Evolutionary conservation across 1,140 invertebrate genomes (phyloP).

Genomic region (Drosophila kohkoa): DNA sequence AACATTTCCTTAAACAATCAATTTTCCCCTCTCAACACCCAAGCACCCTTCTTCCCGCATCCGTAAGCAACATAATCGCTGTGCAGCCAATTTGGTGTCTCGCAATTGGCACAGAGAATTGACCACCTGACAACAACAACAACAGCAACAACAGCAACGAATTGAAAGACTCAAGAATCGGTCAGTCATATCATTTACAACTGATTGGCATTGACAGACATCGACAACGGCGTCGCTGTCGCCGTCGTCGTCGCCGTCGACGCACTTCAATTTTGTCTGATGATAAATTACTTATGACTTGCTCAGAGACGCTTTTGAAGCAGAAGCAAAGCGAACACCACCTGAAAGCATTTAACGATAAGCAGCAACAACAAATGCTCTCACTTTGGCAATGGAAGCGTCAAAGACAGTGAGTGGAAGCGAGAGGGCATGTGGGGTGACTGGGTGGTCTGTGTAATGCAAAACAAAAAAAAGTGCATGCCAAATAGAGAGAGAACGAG

Average conservation of each 20-base stretch:
- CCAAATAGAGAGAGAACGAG: slow-evolving; percentile 19
- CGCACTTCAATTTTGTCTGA: slow-evolving; percentile 73
- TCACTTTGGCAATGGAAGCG: slow-evolving; percentile 18
- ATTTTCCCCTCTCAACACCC: slow-evolving; percentile 7
- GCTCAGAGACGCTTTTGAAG: slow-evolving; percentile 46
- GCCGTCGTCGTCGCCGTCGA: slow-evolving; percentile 29
- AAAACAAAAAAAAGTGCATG: slow-evolving; percentile 41
- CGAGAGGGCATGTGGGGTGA: background rate
- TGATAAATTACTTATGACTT: slow-evolving; percentile 81
- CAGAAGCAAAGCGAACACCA: slow-evolving; percentile 25
- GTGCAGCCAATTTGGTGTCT: slow-evolving; percentile 40
- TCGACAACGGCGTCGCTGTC: slow-evolving; percentile 44
- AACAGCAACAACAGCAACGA: slow-evolving; percentile 11
- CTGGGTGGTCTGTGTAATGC: background rate
- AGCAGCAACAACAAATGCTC: slow-evolving; percentile 25
- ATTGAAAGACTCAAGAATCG: slow-evolving; percentile 68
- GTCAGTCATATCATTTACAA: slow-evolving; percentile 66
- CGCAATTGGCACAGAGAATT: slow-evolving; percentile 35
- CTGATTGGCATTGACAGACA: slow-evolving; percentile 79
- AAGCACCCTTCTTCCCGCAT: too few relatives aligned
- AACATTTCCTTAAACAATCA: slow-evolving; percentile 45
- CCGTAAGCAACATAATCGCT: slow-evolving; percentile 8
- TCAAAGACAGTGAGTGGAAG: background rate
- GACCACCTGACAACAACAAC: slow-evolving; percentile 48
- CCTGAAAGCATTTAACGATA: slow-evolving; percentile 64